These are phyloP conservation scores for Ophioninae sp. DNA, from an alignment of 2,888 invertebrate genomes.

Conservation along the genomic window DNA sequence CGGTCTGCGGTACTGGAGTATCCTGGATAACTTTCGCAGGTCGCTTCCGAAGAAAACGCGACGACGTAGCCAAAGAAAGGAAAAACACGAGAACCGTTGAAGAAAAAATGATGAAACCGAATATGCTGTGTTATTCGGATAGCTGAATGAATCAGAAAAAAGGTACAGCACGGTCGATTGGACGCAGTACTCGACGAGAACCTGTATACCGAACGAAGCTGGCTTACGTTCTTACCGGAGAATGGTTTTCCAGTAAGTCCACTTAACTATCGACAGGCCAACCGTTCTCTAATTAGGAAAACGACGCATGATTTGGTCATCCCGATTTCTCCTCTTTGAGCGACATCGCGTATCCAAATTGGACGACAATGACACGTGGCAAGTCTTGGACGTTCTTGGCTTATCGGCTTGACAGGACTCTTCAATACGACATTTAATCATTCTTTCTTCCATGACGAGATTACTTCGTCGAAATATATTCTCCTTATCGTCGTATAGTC, in stretches of 20 bases:
- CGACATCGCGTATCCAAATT: conserved; percentile 96
- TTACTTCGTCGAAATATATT: conserved; percentile 89
- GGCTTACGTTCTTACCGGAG: conserved; percentile 83
- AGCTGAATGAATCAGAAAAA: conserved; percentile 84
- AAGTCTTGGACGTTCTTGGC: conserved; percentile 92
- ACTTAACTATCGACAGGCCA: too few relatives aligned
- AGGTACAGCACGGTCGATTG: conserved; percentile 88
- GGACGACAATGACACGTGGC: conserved; percentile 95
- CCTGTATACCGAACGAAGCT: conserved; percentile 85
- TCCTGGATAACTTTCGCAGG: conserved; percentile 84
- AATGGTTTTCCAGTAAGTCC: too few relatives aligned
- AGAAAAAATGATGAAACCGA: conserved; percentile 91
- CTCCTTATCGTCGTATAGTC: too few relatives aligned
- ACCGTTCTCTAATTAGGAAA: too few relatives aligned
- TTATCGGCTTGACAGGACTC: conserved; percentile 97
- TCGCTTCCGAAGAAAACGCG: conserved; percentile 81
- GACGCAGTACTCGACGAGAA: conserved; percentile 90
- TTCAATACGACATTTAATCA: too few relatives aligned
- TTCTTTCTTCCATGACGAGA: conserved; percentile 84
- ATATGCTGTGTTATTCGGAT: conserved; percentile 92
- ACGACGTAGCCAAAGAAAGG: conserved; percentile 84
- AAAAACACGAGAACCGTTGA: conserved; percentile 88
- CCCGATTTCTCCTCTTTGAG: conserved; percentile 92
- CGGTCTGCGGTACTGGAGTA: conserved; percentile 84
- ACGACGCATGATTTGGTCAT: neutral